These are phyloP conservation scores for Microcebus ravelobensis DNA, from an alignment of 2,113 vertebrate species.

Conservation along the genomic window DNA sequence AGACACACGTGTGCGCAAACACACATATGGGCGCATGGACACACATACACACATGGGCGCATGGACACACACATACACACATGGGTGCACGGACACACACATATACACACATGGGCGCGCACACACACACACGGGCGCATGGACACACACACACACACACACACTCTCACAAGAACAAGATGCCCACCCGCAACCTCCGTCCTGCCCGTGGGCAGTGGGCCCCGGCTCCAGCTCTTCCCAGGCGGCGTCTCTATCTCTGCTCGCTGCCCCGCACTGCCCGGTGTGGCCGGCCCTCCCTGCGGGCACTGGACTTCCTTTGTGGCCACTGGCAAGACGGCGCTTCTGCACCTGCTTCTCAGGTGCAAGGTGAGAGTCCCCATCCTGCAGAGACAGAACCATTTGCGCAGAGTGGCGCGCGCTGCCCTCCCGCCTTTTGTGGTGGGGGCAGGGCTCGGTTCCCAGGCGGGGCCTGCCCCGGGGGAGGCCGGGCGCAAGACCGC, in stretches of 20 bases:
- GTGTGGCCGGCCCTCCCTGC: neutral
- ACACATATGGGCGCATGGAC: no score
- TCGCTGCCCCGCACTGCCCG: neutral
- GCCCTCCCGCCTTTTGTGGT: neutral
- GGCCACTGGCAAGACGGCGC: neutral
- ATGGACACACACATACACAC: no score
- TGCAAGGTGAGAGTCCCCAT: neutral
- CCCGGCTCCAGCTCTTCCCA: no score
- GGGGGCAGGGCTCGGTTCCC: neutral
- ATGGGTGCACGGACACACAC: no score
- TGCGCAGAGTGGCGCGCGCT: neutral
- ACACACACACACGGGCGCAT: neutral
- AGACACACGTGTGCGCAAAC: fast-evolving
- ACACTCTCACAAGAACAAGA: neutral
- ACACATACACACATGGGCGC: no score
- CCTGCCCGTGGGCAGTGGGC: no score
- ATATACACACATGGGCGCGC: no score
- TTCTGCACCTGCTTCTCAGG: no score
- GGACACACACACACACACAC: no score
- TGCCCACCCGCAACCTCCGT: no score
- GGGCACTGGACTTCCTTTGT: neutral
- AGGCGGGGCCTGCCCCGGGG: neutral
- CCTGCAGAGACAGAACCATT: neutral
- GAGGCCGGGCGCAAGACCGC: neutral
- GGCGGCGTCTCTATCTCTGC: neutral